A percentile compares a stretch with the other conserved stretches of the same genome.
Conservation (phyloP, 1,140 invertebrate genomes). For the Diachasma alloeum region DNA sequence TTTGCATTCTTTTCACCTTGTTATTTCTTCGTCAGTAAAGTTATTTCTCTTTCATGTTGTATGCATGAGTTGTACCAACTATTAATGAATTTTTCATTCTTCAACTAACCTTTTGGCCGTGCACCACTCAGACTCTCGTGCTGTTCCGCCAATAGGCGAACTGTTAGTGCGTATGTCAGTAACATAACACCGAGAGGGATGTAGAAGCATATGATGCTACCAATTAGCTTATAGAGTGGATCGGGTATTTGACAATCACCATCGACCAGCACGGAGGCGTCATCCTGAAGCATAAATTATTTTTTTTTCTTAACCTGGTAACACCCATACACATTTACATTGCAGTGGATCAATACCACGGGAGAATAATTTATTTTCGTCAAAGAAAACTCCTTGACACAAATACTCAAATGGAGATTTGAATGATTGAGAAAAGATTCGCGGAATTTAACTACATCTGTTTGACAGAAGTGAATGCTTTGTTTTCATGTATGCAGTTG, state of each 20-base stretch:
- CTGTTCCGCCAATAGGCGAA: constrained; percentile 80
- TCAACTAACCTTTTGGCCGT: constrained; percentile 66
- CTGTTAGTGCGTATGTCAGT: constrained; percentile 90
- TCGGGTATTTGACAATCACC: constrained; percentile 87
- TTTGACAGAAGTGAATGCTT: too few species aligned
- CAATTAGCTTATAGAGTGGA: constrained; percentile 89
- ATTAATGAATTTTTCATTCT: constrained; percentile 27
- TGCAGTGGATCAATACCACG: not conserved
- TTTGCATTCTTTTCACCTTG: not conserved
- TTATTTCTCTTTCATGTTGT: not conserved
- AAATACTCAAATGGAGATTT: not conserved
- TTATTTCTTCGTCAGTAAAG: not conserved
- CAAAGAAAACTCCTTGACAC: not conserved
- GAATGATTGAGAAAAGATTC: too few species aligned
- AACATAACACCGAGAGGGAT: constrained; percentile 95
- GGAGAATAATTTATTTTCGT: not conserved
- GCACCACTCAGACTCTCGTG: constrained; percentile 74
- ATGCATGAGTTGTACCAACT: not conserved
- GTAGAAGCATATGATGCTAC: constrained; percentile 94
- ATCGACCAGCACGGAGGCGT: constrained; percentile 79
- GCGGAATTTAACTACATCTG: too few species aligned
- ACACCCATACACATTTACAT: not conserved
- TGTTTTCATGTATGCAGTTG: not conserved
- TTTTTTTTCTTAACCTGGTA: not conserved
- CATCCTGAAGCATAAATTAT: constrained; percentile 70